A percentile compares a stretch with the other conserved stretches of the same genome.
These are phyloP conservation scores for Pelagia noctiluca DNA, from an alignment of 30 jellyfish, hydroid and myxozoan species.

Conservation along the genomic window DNA sequence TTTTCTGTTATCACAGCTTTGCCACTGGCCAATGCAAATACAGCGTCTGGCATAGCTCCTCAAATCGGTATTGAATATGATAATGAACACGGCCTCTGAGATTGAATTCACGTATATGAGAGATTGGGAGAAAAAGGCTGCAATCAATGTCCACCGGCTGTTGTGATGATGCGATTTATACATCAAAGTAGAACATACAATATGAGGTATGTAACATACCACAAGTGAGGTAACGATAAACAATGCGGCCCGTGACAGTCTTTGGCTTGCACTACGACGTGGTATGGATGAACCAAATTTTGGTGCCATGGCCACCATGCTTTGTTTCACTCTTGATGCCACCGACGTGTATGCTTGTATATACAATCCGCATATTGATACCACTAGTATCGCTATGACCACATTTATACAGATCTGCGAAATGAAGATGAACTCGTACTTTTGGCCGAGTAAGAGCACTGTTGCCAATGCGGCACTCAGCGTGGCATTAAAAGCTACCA, in stretches of 20 bases:
- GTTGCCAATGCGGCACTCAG: background rate
- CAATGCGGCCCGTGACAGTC: background rate
- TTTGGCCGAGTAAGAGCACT: background rate
- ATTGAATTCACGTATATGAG: background rate
- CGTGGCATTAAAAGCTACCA: background rate
- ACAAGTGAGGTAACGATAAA: background rate
- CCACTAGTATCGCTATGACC: background rate
- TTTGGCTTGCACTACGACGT: background rate
- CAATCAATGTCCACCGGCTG: background rate
- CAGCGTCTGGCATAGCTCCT: background rate
- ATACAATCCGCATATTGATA: background rate
- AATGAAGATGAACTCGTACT: background rate
- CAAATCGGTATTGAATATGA: background rate
- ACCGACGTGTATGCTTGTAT: background rate
- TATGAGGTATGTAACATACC: background rate
- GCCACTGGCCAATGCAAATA: too few relatives aligned
- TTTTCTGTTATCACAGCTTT: too few relatives aligned
- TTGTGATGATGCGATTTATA: background rate
- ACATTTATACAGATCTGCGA: background rate
- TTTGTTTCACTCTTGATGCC: background rate
- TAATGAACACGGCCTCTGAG: background rate
- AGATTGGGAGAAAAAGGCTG: background rate
- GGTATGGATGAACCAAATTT: background rate
- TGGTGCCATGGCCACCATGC: background rate
- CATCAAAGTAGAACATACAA: background rate